These are phyloP conservation scores for Lasioglossum figueresi DNA, from an alignment of 2,888 invertebrate species.

Conservation along the genomic window DNA sequence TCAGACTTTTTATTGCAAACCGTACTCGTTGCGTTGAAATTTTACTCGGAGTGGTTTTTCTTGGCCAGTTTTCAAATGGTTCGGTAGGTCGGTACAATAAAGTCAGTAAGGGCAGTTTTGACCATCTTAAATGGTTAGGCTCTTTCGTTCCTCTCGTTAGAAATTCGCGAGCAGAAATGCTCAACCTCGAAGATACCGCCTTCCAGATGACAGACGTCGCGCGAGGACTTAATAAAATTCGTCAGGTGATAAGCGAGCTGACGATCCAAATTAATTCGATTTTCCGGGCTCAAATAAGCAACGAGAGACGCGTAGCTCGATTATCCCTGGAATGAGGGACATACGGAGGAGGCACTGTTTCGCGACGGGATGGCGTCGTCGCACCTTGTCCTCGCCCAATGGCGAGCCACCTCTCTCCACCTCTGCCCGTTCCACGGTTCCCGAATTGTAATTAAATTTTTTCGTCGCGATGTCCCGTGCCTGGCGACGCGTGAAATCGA, in stretches of 20 bases:
- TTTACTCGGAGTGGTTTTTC: too few species aligned
- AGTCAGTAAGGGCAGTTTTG: too few species aligned
- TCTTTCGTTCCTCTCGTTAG: neutral
- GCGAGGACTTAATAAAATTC: slow-evolving; percentile 44
- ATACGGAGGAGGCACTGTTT: neutral
- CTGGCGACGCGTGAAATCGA: slow-evolving; percentile 67
- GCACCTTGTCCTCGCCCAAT: neutral
- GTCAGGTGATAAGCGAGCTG: slow-evolving; percentile 43
- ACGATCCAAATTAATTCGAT: slow-evolving; percentile 50
- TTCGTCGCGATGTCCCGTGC: slow-evolving; percentile 56
- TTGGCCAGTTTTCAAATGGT: too few species aligned
- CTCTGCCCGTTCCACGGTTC: neutral
- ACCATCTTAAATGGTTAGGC: too few species aligned
- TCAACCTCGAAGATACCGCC: neutral
- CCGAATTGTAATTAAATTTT: slow-evolving; percentile 68
- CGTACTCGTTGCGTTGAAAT: too few species aligned
- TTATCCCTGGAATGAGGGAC: slow-evolving; percentile 26
- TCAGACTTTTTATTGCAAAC: too few species aligned
- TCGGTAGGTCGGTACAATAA: too few species aligned
- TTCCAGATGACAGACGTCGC: slow-evolving; percentile 18
- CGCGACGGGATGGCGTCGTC: slow-evolving; percentile 7
- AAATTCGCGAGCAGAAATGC: neutral
- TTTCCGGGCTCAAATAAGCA: slow-evolving; percentile 35
- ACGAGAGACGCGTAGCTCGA: slow-evolving; percentile 32
- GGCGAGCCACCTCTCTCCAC: neutral